Percentiles rank a stretch among this genome's conserved stretches.
phyloP scores from a whole-genome alignment of 2,797 vertebrate genomes.

The Acrossocheilus wenchowensis region DNA sequence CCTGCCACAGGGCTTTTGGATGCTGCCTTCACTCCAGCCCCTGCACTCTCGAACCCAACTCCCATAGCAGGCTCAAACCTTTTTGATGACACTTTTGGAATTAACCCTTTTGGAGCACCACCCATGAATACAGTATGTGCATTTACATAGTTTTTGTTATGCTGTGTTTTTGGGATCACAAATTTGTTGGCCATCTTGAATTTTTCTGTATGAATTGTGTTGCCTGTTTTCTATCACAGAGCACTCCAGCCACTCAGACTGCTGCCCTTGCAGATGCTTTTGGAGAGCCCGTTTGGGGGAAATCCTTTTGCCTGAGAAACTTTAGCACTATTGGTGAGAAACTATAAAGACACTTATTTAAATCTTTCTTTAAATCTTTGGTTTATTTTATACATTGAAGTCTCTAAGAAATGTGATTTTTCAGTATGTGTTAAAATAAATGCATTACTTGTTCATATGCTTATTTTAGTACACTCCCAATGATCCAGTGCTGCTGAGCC shows the following conservation, averaged over 20 bases:
- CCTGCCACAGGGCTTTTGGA: slow-evolving; percentile 62
- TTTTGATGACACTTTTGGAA: slow-evolving; percentile 85
- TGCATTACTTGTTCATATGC: neutral
- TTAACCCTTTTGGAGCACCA: slow-evolving; percentile 73
- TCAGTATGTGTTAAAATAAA: neutral
- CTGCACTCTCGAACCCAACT: slow-evolving; percentile 55
- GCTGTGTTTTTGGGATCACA: neutral
- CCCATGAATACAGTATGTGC: slow-evolving; percentile 74
- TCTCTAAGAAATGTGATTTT: neutral
- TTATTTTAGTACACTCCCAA: neutral
- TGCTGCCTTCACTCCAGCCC: slow-evolving; percentile 65
- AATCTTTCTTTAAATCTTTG: neutral
- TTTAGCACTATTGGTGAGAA: slow-evolving; percentile 17
- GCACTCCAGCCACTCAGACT: slow-evolving; percentile 64
- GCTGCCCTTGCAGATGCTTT: slow-evolving; percentile 73
- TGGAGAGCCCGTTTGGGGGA: slow-evolving; percentile 76
- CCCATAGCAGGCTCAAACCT: slow-evolving; percentile 62
- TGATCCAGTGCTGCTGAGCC: neutral
- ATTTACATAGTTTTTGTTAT: neutral
- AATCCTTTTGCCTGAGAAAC: slow-evolving; percentile 56
- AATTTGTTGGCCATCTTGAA: fast-evolving
- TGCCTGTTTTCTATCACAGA: slow-evolving; percentile 48
- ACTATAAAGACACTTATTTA: neutral
- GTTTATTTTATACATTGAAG: neutral
- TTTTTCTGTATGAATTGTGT: neutral